phyloP scores from a whole-genome alignment of 2,888 invertebrate species.

The Sepiola atlantica region DNA sequence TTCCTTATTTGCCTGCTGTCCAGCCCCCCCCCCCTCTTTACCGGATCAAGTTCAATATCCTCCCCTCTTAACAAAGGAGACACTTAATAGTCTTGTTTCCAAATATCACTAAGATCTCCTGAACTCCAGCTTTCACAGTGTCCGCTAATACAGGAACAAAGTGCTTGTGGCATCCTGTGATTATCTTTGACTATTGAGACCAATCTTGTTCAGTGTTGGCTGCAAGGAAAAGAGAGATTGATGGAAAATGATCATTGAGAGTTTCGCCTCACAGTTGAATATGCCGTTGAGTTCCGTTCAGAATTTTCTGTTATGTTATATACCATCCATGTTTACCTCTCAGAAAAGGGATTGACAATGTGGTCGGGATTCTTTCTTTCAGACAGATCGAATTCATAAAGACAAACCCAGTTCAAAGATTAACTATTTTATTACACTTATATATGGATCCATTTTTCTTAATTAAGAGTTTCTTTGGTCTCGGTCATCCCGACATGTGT shows the following conservation, averaged over 20 bases:
- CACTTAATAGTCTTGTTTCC: not conserved
- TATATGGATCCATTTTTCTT: too few relatives aligned
- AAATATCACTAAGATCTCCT: not conserved
- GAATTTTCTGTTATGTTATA: not conserved
- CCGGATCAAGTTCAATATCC: conserved; percentile 21
- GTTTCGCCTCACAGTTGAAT: not conserved
- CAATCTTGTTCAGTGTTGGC: not conserved
- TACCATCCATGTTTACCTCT: too few relatives aligned
- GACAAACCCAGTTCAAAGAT: too few relatives aligned
- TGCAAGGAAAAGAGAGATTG: not conserved
- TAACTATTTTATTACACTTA: too few relatives aligned
- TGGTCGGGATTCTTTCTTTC: too few relatives aligned
- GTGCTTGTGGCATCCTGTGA: conserved; percentile 9
- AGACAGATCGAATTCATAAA: too few relatives aligned
- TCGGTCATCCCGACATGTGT: too few relatives aligned
- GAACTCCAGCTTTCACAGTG: not conserved
- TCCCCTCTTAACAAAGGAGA: not conserved
- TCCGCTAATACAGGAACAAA: conserved; percentile 13
- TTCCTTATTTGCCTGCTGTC: not conserved
- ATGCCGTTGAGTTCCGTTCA: not conserved
- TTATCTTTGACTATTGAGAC: not conserved
- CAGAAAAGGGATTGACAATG: too few relatives aligned
- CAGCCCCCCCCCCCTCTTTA: not conserved
- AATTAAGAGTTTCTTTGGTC: too few relatives aligned
- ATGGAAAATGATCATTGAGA: not conserved